These are phyloP conservation scores for Guaruba guarouba DNA, from an alignment of 2,113 vertebrate species.

Conservation along the genomic window DNA sequence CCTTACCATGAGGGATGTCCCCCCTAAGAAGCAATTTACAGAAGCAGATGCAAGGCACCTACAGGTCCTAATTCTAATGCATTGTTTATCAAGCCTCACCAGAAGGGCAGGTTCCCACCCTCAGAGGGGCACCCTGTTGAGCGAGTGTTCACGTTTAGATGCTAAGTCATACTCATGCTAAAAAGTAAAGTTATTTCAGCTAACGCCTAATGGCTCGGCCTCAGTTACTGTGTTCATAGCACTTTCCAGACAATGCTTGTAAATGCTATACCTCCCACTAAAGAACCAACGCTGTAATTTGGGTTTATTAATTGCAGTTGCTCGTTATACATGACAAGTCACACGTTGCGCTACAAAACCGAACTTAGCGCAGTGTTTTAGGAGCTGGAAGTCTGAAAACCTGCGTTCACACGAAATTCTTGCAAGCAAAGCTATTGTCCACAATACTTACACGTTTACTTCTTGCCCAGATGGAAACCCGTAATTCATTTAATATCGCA, in stretches of 20 bases:
- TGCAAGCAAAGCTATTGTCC: not conserved
- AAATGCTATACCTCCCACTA: not conserved
- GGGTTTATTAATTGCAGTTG: not conserved
- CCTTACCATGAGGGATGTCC: not conserved
- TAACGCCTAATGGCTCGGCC: not conserved
- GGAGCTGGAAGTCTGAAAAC: not conserved
- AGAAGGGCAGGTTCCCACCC: not conserved
- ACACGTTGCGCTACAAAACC: not conserved
- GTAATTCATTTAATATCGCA: accelerated
- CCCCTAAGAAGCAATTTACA: not conserved
- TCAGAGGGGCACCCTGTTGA: not conserved
- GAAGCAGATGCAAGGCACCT: not conserved
- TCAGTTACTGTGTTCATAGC: not conserved
- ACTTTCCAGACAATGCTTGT: not conserved
- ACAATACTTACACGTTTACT: no score
- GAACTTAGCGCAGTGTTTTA: accelerated
- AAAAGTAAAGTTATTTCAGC: not conserved
- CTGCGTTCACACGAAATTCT: accelerated
- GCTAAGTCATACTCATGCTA: not conserved
- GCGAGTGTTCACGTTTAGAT: not conserved
- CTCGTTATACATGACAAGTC: not conserved
- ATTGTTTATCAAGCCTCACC: not conserved
- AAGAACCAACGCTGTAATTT: not conserved
- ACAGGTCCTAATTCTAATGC: not conserved
- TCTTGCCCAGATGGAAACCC: not conserved